These are phyloP conservation scores for Ormia ochracea DNA, from an alignment of 2,888 invertebrate species.

Conservation along the genomic window DNA sequence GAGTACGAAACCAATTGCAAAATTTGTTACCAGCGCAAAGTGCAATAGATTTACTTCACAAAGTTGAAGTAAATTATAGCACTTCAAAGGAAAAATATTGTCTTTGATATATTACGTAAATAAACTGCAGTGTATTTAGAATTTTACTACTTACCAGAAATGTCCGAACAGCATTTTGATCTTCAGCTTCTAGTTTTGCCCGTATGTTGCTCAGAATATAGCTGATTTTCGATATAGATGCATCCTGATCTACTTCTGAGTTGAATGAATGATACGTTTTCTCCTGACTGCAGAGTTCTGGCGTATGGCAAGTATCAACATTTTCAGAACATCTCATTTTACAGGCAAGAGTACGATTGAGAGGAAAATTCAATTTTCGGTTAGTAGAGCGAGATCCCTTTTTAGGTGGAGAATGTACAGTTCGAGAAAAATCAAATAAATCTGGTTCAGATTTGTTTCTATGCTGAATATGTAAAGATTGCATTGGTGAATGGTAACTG, in stretches of 20 bases:
- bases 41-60: too few relatives aligned
- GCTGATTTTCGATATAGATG: slow-evolving; percentile 72
- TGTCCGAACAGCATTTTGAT: slow-evolving; percentile 69
- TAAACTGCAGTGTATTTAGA: too few relatives aligned
- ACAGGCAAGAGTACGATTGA: slow-evolving; percentile 14
- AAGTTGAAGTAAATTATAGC: too few relatives aligned
- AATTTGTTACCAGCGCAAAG: too few relatives aligned
- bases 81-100: too few relatives aligned
- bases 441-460: slow-evolving; percentile 35
- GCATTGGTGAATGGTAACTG: slow-evolving; percentile 73
- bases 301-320: not conserved
- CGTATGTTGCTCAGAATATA: slow-evolving; percentile 73
- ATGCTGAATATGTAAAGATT: slow-evolving; percentile 63
- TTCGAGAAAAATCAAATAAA: slow-evolving; percentile 73
- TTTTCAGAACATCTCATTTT: slow-evolving; percentile 11
- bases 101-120: too few relatives aligned
- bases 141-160: slow-evolving; percentile 73
- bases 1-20: too few relatives aligned
- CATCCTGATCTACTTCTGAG: slow-evolving; percentile 73
- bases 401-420: slow-evolving; percentile 71
- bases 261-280: slow-evolving; percentile 74
- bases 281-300: slow-evolving; percentile 37
- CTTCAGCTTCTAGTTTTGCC: slow-evolving; percentile 72
- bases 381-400: slow-evolving; percentile 64
- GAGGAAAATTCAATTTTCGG: slow-evolving; percentile 70